Base-by-base conservation (phyloP, 2,888 invertebrate genomes). In the Drosophila demipolita region DNA sequence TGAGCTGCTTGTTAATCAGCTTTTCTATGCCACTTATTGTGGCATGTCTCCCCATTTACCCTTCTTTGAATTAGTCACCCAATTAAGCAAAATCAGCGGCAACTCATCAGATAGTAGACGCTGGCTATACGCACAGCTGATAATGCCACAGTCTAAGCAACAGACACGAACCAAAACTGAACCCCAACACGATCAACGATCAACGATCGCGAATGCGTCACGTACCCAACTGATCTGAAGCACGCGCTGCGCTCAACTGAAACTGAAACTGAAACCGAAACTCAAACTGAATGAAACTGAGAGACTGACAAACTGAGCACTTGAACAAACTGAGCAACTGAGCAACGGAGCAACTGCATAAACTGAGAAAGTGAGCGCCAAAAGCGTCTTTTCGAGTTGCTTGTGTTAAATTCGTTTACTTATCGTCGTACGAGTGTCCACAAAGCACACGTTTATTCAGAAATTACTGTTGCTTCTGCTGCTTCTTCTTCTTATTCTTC, bases 171-270 rank as follows among this genome's bases (percentile, higher is more conserved):
- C n/a, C 23, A 23, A 23, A 38, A 3, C 40, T 54, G 7, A 33
- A 49, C 15, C 8, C 45, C 52, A 63, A 50, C 26, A 7, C 36
- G 52, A 50, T 53, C 7, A 15, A 2, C 12, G 4, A 23, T 36
- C 35, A 7, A 8, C 70, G 58, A 42, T 48, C 59, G 26, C n/a
- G 11, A 12, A n/a, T 35, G 36, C 62, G 74, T 50, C 53, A 57
- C 66, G 63, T 70, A 42, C 36, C 72, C 73, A 77, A 87, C 84
- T 83, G 73, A 57, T 68, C 76, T 62, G 79, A 62, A 68, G 83
- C 87, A 83, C 84, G 87, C 89, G 75, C 80, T 71, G 77, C 87
- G 84, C 82, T 83, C 82, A 80, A 88, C 83, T 85, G 83, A 85
- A 82, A 83, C 74, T 52, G 82, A 83, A 82, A 82, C 68, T 53